Base-by-base conservation (phyloP, 2,797 vertebrate species). In the Bovichtus diacanthus region DNA sequence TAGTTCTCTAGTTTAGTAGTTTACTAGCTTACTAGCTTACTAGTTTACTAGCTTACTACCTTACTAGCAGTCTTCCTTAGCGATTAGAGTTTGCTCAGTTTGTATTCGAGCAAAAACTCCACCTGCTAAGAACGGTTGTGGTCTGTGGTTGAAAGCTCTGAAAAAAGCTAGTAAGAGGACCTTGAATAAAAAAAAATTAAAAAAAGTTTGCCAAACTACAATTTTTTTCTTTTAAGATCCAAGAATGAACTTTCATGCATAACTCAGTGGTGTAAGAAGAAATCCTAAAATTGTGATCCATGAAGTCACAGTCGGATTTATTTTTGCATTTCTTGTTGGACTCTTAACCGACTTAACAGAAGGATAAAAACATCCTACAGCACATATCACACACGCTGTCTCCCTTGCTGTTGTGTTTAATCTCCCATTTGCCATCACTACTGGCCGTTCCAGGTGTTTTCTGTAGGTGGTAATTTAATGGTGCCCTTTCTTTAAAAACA, bases 361-460 rank as follows among this genome's bases (percentile, higher is more conserved):
- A 77, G 44, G 36, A 62, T 51, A 43, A 56, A 86, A 78, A 66
- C 50, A 49, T 58, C 27, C n/a, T 51, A 47, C 46, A 25, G 25
- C 63, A 50, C 41, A 25, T 29, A 47, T 83, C 76, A 63, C 41
- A 44, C 43, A 60, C 46, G 41, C 44, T 39, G 38, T 60, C n/a
- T 78, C 50, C 78, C 38, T 59, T 46, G 21, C 61, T 61, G 77
- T 73, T 34, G 54, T 56, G 61, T 81, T 89, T 86, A 76, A 87
- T 85, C 67, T 51, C 50, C n/a, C 63, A 87, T 86, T 87, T 82
- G 76, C 85, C 63, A 71, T 77, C 83, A 80, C 82, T 82, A 72
- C 80, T 64, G 63, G 51, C 74, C 60, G 59, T 75, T 88, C 88
- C 87, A 87, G 86, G 87, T 91, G 88, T 87, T 87, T 70, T 82